Percentiles rank a stretch among this genome's conserved stretches.
phyloP scores from a whole-genome alignment of 2,113 vertebrate genomes.

The Catharus minimus region DNA sequence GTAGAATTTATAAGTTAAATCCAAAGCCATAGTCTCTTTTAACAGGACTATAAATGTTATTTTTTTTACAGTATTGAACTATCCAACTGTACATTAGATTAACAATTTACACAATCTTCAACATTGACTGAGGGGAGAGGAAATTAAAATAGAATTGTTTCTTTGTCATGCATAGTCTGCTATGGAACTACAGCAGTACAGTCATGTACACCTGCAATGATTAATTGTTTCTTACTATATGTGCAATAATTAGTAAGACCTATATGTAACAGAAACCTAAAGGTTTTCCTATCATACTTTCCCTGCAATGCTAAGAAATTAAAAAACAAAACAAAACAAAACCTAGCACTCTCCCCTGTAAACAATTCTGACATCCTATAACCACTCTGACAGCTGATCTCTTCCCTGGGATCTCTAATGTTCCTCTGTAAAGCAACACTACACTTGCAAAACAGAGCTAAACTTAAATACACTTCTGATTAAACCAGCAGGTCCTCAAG shows the following conservation, averaged over 20 bases:
- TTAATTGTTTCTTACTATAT: background rate
- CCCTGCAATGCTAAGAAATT: background rate
- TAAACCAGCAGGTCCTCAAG: background rate
- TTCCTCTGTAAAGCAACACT: background rate
- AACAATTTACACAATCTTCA: background rate
- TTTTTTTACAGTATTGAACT: background rate
- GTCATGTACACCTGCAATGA: background rate
- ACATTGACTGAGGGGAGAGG: background rate
- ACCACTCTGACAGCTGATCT: background rate
- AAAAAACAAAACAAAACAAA: rapidly evolving
- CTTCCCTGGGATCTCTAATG: background rate
- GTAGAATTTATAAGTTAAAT: background rate
- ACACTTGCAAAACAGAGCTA: background rate
- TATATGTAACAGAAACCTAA: background rate
- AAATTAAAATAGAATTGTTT: background rate
- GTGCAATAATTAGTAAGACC: background rate
- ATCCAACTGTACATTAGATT: background rate
- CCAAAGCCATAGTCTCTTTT: background rate
- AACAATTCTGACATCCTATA: background rate
- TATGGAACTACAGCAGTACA: background rate
- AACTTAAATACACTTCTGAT: background rate
- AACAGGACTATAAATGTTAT: background rate
- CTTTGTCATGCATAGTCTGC: background rate
- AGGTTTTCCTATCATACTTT: background rate
- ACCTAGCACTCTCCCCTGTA: background rate